These are phyloP conservation scores for Ligdia adustata DNA, from an alignment of 2,888 invertebrate species.

Conservation along the genomic window DNA sequence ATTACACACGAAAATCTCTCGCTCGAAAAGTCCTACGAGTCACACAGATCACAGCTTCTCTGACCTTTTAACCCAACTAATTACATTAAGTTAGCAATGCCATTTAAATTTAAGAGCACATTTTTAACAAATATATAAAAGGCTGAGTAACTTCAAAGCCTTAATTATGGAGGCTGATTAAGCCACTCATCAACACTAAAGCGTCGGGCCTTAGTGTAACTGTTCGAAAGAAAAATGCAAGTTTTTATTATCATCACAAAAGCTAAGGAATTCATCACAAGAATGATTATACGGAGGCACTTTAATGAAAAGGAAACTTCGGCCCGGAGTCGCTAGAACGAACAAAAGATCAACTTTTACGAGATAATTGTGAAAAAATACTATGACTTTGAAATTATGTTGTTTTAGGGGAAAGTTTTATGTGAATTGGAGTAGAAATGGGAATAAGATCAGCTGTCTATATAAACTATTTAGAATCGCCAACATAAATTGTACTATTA, in stretches of 20 bases:
- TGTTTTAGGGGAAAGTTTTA: background rate
- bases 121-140: conserved; percentile 8
- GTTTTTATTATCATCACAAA: conserved; percentile 14
- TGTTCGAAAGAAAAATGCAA: conserved; percentile 13
- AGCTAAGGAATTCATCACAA: conserved; percentile 13
- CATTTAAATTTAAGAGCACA: too few relatives aligned
- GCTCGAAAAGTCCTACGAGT: too few relatives aligned
- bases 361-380: conserved; percentile 10
- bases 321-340: background rate
- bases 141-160: conserved; percentile 11
- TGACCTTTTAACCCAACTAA: too few relatives aligned
- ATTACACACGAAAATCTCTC: too few relatives aligned
- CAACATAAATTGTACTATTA: too few relatives aligned
- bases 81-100: too few relatives aligned
- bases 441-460: too few relatives aligned
- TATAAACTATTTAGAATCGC: too few relatives aligned
- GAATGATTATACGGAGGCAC: conserved; percentile 20
- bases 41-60: too few relatives aligned
- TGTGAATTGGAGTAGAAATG: too few relatives aligned
- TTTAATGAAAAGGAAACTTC: conserved; percentile 27
- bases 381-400: background rate
- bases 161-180: conserved; percentile 19
- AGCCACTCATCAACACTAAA: conserved; percentile 18
- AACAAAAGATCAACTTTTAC: conserved; percentile 21
- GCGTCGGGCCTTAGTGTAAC: background rate